A percentile compares a stretch with the other conserved stretches of the same genome.
Conservation (phyloP, 1,140 invertebrate species). For the Trialeurodes vaporariorum region DNA sequence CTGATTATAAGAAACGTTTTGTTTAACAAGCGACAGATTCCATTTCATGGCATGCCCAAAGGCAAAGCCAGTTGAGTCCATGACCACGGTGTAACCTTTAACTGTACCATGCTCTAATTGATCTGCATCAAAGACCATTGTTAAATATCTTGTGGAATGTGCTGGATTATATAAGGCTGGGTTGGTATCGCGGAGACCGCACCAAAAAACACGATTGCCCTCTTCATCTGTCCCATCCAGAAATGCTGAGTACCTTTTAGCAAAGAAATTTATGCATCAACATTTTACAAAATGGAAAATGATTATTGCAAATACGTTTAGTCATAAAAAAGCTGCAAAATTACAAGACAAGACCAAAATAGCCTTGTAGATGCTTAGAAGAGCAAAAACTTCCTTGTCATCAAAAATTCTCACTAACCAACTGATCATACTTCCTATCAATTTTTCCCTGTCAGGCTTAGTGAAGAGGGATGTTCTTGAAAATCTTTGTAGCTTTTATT, state of each 20-base stretch:
- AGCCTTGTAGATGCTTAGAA: no score
- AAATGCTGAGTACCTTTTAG: slow-evolving; percentile 19
- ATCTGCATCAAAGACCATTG: slow-evolving; percentile 20
- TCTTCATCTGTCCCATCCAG: slow-evolving; percentile 19
- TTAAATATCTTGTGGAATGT: slow-evolving; percentile 27
- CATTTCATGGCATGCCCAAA: slow-evolving; percentile 16
- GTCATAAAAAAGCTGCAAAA: no score
- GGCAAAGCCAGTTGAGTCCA: slow-evolving; percentile 20
- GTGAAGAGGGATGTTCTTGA: no score
- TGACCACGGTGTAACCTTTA: slow-evolving; percentile 21
- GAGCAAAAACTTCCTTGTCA: no score
- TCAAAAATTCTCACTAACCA: no score
- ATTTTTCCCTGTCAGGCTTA: no score
- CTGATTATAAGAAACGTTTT: neutral
- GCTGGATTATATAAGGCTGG: slow-evolving; percentile 29
- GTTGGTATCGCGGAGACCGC: slow-evolving; percentile 9
- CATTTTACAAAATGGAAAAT: neutral
- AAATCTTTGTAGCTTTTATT: no score
- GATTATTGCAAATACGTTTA: neutral
- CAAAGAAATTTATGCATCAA: no score
- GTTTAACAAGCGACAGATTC: neutral
- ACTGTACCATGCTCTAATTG: slow-evolving; percentile 19
- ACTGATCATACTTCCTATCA: no score
- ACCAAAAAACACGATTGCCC: slow-evolving; percentile 19
- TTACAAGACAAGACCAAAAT: no score